These are phyloP conservation scores for Scaptomyza cyrtandrae DNA, from an alignment of 2,888 invertebrate genomes.

Conservation along the genomic window DNA sequence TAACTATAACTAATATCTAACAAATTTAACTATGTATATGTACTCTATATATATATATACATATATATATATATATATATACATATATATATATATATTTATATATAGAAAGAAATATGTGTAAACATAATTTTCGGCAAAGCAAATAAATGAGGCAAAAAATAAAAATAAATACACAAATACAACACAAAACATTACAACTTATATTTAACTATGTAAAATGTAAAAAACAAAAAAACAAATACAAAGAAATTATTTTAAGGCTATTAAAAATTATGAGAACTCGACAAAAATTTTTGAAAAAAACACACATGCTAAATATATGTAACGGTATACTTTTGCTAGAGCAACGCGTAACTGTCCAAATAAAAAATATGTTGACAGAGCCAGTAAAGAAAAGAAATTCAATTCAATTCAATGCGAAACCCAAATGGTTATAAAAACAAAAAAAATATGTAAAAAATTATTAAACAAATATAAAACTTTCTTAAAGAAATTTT, in stretches of 20 bases:
- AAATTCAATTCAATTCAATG: slow-evolving; percentile 45
- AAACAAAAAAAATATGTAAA: slow-evolving; percentile 50
- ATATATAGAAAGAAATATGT: slow-evolving; percentile 53
- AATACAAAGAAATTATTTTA: slow-evolving; percentile 80
- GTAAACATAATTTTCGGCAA: slow-evolving; percentile 75
- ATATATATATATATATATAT: slow-evolving; percentile 52
- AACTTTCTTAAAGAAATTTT: slow-evolving; percentile 66
- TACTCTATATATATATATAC: slow-evolving; percentile 55
- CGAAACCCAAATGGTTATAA: slow-evolving; percentile 68
- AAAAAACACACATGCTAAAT: slow-evolving; percentile 28
- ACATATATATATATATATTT: slow-evolving; percentile 56
- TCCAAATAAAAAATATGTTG: slow-evolving; percentile 30
- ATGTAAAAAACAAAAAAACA: slow-evolving; percentile 49
- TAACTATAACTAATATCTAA: slow-evolving; percentile 53
- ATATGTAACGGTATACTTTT: slow-evolving; percentile 70
- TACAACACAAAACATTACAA: slow-evolving; percentile 25
- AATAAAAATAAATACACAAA: slow-evolving; percentile 6
- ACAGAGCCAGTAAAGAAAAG: slow-evolving; percentile 31
- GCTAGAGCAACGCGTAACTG: slow-evolving; percentile 61
- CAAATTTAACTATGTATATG: slow-evolving; percentile 56
- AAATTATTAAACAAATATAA: slow-evolving; percentile 37
- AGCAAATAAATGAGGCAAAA: slow-evolving; percentile 77
- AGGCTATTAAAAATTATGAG: slow-evolving; percentile 64
- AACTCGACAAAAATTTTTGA: slow-evolving; percentile 32
- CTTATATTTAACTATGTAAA: slow-evolving; percentile 38